Percentiles rank a stretch among this genome's conserved stretches.
These are phyloP conservation scores for Hippopotamus amphibius DNA, from an alignment of 2,113 vertebrate genomes.

Conservation along the genomic window DNA sequence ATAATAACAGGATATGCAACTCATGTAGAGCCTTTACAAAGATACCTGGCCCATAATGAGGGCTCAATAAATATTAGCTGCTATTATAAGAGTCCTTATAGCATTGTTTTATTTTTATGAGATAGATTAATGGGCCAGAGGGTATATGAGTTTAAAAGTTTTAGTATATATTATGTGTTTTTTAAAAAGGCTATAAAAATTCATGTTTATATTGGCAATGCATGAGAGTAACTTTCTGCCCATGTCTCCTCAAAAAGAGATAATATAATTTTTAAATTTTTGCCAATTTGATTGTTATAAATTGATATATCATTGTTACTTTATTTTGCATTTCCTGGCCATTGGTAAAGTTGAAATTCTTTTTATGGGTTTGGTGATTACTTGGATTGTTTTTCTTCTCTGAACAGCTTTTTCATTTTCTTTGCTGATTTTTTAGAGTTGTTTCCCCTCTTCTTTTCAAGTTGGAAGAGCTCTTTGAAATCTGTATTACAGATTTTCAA, in stretches of 20 bases:
- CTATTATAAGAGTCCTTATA: background rate
- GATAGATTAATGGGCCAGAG: background rate
- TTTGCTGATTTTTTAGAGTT: background rate
- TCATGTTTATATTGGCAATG: background rate
- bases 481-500: background rate
- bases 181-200: background rate
- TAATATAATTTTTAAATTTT: background rate
- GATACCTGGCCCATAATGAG: background rate
- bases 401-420: background rate
- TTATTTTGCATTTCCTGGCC: background rate
- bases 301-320: background rate
- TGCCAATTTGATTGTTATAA: background rate
- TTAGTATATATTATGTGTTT: background rate
- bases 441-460: background rate
- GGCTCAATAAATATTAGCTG: background rate
- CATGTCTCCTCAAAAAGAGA: background rate
- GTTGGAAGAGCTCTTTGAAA: slow-evolving; percentile 13
- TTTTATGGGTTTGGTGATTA: background rate
- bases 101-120: background rate
- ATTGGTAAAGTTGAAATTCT: background rate
- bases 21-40: background rate
- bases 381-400: background rate
- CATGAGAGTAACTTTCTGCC: background rate
- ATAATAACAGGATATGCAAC: background rate
- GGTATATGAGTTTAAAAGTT: background rate